Evolutionary conservation across 1,140 invertebrate genomes (phyloP).

Genomic region (Onthophagus taurus): DNA sequence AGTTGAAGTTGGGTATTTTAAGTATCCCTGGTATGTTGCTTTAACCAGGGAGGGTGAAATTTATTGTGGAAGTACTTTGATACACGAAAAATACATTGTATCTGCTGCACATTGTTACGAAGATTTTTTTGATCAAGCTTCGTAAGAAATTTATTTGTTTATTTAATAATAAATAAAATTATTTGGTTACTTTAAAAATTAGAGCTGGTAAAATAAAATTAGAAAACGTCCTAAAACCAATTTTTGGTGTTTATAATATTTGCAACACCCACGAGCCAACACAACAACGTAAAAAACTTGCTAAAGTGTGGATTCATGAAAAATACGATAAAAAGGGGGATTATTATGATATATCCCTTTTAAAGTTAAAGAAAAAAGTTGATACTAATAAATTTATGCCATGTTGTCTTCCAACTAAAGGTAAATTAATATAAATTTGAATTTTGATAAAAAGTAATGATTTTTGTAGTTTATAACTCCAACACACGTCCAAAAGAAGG

Average conservation of each 20-base stretch:
- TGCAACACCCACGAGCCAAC: slow-evolving; percentile 26
- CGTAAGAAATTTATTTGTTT: slow-evolving; percentile 1
- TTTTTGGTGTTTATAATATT: slow-evolving; percentile 28
- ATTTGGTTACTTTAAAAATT: not conserved
- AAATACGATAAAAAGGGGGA: slow-evolving; percentile 24
- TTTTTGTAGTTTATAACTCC: slow-evolving; percentile 6
- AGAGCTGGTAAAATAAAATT: slow-evolving; percentile 17
- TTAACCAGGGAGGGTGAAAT: not conserved
- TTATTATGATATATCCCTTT: slow-evolving; percentile 29
- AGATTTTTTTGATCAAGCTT: not conserved
- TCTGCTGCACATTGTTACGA: slow-evolving; percentile 6
- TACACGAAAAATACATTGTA: not conserved
- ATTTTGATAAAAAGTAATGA: too few species aligned
- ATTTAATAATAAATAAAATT: not conserved
- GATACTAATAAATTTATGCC: slow-evolving; percentile 19
- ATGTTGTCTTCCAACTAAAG: slow-evolving; percentile 23
- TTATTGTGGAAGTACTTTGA: slow-evolving; percentile 7
- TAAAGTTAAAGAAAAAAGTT: slow-evolving; percentile 22
- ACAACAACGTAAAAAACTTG: slow-evolving; percentile 18
- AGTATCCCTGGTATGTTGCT: slow-evolving; percentile 33
- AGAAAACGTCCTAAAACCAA: slow-evolving; percentile 25
- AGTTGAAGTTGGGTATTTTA: slow-evolving; percentile 32
- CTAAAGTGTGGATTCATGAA: slow-evolving; percentile 30
- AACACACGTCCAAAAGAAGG: slow-evolving; percentile 19
- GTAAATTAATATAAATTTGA: too few species aligned